Conservation (phyloP, 2,888 invertebrate species). For the Nemapogon koenigi region DNA sequence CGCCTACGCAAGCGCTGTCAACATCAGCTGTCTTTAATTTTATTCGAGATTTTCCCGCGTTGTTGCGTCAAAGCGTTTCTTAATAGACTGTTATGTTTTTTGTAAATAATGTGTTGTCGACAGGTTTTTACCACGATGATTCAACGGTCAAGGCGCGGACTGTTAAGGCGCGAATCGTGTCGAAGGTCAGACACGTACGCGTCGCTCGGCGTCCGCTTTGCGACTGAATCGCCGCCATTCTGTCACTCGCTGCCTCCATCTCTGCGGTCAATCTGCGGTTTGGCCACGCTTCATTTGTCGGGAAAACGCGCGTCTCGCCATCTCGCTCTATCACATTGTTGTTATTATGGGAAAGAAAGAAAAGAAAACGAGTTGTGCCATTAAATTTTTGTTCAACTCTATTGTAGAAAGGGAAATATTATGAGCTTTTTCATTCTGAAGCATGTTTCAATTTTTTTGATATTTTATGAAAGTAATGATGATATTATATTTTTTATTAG, state of each 20-base stretch:
- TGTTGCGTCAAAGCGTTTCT: slow-evolving; percentile 25
- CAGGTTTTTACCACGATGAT: slow-evolving; percentile 34
- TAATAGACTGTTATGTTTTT: slow-evolving; percentile 19
- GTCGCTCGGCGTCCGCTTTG: slow-evolving; percentile 46
- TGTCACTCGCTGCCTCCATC: slow-evolving; percentile 64
- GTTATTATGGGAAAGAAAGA: slow-evolving; percentile 27
- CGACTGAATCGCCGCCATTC: slow-evolving; percentile 62
- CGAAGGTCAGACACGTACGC: slow-evolving; percentile 31
- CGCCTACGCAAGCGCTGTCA: slow-evolving; percentile 29
- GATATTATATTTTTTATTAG: no score
- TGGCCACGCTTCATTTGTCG: slow-evolving; percentile 65
- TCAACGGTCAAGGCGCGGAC: slow-evolving; percentile 23
- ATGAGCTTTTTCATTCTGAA: slow-evolving; percentile 53
- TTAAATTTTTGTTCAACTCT: slow-evolving; percentile 58
- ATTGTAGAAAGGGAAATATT: slow-evolving; percentile 58
- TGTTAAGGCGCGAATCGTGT: slow-evolving; percentile 19
- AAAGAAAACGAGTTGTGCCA: slow-evolving; percentile 45
- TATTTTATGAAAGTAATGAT: background rate
- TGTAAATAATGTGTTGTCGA: slow-evolving; percentile 19
- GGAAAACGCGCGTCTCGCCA: slow-evolving; percentile 55
- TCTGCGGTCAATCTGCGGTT: slow-evolving; percentile 67
- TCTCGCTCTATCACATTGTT: slow-evolving; percentile 22
- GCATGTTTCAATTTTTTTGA: slow-evolving; percentile 12
- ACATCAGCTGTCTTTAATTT: slow-evolving; percentile 37
- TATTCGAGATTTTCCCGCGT: slow-evolving; percentile 32